Evolutionary conservation across 2,113 vertebrate species (phyloP).

Genomic region (Anhinga anhinga): DNA sequence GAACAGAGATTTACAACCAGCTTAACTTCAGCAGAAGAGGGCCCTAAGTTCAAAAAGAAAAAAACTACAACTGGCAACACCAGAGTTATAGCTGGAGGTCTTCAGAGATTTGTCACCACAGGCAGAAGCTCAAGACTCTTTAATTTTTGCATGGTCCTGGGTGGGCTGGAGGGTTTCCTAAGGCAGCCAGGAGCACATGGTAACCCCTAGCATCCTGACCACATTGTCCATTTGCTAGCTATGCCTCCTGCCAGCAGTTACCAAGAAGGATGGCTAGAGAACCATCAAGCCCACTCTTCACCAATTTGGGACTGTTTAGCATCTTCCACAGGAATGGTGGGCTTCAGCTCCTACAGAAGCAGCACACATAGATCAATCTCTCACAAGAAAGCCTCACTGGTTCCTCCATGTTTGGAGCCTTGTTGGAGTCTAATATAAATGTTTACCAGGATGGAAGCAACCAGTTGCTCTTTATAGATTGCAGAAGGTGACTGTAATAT

Average conservation of each 20-base stretch:
- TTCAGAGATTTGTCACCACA: background rate
- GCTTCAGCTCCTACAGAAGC: background rate
- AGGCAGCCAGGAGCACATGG: background rate
- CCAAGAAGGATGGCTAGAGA: background rate
- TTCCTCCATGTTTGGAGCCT: background rate
- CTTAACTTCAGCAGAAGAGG: background rate
- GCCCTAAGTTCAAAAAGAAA: background rate
- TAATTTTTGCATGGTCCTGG: background rate
- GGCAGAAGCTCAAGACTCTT: background rate
- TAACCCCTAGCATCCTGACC: background rate
- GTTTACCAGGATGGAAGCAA: background rate
- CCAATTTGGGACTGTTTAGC: background rate
- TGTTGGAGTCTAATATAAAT: background rate
- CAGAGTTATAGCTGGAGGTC: background rate
- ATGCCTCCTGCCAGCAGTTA: background rate
- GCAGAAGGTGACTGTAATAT: background rate
- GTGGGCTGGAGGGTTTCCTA: background rate
- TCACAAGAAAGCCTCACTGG: background rate
- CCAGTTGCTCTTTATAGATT: background rate
- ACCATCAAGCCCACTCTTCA: background rate
- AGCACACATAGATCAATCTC: background rate
- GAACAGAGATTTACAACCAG: background rate
- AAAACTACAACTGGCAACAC: background rate
- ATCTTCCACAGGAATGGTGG: background rate
- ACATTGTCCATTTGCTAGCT: background rate